Conservation (phyloP, 2,113 vertebrate species). For the Dasyurus viverrinus region DNA sequence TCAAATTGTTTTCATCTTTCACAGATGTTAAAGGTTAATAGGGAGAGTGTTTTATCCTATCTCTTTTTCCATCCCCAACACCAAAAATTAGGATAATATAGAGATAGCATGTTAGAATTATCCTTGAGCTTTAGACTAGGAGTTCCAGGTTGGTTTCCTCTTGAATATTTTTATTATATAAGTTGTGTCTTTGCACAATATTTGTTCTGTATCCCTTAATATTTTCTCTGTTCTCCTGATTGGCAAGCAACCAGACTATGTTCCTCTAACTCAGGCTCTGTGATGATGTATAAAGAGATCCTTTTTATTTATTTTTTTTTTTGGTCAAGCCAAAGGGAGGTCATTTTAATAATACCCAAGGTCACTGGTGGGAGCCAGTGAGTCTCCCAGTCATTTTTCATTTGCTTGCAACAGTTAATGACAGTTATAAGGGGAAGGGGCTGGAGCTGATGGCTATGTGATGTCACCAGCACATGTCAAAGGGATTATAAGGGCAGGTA, state of each 20-base stretch:
- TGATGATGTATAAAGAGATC: slow-evolving; percentile 86
- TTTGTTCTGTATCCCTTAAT: slow-evolving; percentile 79
- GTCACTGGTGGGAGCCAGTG: slow-evolving; percentile 89
- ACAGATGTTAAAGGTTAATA: slow-evolving; percentile 68
- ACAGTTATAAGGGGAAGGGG: slow-evolving; percentile 89
- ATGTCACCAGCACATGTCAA: slow-evolving; percentile 90
- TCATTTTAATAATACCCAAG: slow-evolving; percentile 92
- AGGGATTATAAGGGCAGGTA: slow-evolving; percentile 89
- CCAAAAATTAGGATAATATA: neutral
- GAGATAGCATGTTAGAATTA: neutral
- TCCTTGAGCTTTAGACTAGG: slow-evolving; percentile 50
- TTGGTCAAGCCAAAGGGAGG: slow-evolving; percentile 89
- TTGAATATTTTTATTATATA: slow-evolving; percentile 85
- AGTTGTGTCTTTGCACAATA: slow-evolving; percentile 83
- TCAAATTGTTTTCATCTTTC: slow-evolving; percentile 5
- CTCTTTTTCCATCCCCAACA: neutral
- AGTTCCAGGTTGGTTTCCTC: slow-evolving; percentile 78
- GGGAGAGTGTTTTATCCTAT: slow-evolving; percentile 61
- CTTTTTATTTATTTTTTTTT: slow-evolving; percentile 4
- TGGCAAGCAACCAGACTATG: slow-evolving; percentile 61
- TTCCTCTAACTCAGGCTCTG: slow-evolving; percentile 83
- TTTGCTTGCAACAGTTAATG: slow-evolving; percentile 90
- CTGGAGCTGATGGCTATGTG: slow-evolving; percentile 88
- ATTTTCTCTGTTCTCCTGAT: slow-evolving; percentile 54
- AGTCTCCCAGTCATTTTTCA: slow-evolving; percentile 93